phyloP scores from a whole-genome alignment of 2,797 vertebrate species.

The Urocyon cinereoargenteus region DNA sequence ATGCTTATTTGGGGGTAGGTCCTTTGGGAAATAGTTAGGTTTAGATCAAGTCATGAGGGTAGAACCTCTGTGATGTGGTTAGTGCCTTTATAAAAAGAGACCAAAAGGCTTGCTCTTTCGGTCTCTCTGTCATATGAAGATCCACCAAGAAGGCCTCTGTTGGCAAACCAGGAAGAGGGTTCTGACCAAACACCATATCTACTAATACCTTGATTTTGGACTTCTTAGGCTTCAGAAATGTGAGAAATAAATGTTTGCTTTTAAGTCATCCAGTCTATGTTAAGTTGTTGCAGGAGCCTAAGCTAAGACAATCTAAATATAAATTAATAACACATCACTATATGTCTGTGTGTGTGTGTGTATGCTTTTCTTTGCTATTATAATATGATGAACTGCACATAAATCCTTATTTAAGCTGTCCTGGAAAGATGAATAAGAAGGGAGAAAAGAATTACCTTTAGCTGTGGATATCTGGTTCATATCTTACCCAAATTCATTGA shows the following conservation, averaged over 20 bases:
- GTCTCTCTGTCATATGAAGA: not conserved
- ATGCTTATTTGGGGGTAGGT: not conserved
- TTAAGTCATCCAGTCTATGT: not conserved
- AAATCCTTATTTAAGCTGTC: not conserved
- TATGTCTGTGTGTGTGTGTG: too few species aligned
- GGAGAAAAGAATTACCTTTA: not conserved
- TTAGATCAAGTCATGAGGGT: not conserved
- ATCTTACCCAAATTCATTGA: not conserved
- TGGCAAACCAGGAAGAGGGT: not conserved
- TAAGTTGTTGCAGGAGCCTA: not conserved
- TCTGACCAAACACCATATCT: not conserved
- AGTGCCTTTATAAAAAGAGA: not conserved
- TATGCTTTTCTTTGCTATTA: not conserved
- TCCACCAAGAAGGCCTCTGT: not conserved
- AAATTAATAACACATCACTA: not conserved
- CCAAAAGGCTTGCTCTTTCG: not conserved
- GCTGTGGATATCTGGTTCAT: not conserved
- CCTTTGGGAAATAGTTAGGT: not conserved
- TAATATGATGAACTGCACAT: not conserved
- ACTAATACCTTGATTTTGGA: not conserved
- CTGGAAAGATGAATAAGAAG: not conserved
- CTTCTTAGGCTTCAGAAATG: not conserved
- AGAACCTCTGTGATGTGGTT: not conserved
- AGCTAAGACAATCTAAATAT: not conserved
- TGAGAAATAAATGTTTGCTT: not conserved